Base-by-base conservation (phyloP, 1,140 invertebrate genomes). In the Pogonognathellus flavescens region DNA sequence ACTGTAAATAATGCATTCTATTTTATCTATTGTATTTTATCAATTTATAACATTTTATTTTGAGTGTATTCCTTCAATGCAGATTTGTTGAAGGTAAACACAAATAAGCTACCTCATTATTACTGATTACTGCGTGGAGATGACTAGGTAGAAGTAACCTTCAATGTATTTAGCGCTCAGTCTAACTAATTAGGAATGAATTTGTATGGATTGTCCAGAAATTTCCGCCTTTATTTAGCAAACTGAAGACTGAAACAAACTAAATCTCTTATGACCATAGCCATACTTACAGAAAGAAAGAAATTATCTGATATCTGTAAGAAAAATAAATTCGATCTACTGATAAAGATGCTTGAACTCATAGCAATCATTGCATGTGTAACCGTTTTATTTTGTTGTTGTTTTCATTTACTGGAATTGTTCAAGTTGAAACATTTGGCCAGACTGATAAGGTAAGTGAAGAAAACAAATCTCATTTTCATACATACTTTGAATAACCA, bases 381-480 rank as follows among this genome's bases (percentile, higher is more conserved):
- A 14, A 31, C 70, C 13, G 70, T 76, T 20, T 50, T 76, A 14
- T 76, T 76, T 76, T 76, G 70, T 10, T 76, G 70, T 11, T 76
- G 70, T 50, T 76, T 76, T 11, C 70, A 76, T 11, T 25, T 76
- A n/a, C 16, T 76, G 13, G 70, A 76, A 16, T n/a, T 76, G 31
- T 49, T 76, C 25, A 76, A 76, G 9, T 9, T 76, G 41, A 76
- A 18, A 76, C 41, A 76, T 50, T 76, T 76, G 25, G 49, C 70
- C 11, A 76, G 49, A n/a, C 41, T 76, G 11, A 76, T 76, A 16
- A 25, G 70, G 70, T 76, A 66, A 9, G 60, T n/a, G n/a, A n/a
- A n/a, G n/a, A n/a, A n/a, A n/a, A n/a, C n/a, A n/a, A n/a, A n/a
- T n/a, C n/a, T n/a, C n/a, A n/a, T n/a, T n/a, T n/a, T n/a, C n/a